These are phyloP conservation scores for Drosophila mojavensis DNA, from an alignment of 1,140 invertebrate genomes.

Conservation along the genomic window DNA sequence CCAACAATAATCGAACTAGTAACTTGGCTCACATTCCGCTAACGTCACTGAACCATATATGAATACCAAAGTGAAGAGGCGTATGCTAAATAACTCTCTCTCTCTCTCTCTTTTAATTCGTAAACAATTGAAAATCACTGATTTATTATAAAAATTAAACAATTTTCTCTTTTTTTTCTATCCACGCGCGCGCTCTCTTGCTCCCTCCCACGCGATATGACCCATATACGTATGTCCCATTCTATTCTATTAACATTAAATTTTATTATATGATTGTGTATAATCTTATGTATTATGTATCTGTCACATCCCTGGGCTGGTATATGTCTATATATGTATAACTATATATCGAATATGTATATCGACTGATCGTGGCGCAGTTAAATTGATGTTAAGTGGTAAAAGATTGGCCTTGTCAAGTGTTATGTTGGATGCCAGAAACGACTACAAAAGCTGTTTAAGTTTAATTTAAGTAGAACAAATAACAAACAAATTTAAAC, in stretches of 20 bases:
- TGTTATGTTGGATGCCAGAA: conserved; percentile 84
- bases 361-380: conserved; percentile 33
- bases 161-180: conserved; percentile 79
- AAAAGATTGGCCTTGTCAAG: conserved; percentile 84
- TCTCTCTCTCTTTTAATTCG: conserved; percentile 14
- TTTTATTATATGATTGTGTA: conserved; percentile 41
- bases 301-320: background rate
- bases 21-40: conserved; percentile 4
- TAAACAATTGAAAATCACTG: conserved; percentile 40
- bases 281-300: conserved; percentile 27
- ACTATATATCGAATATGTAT: conserved; percentile 13
- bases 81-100: conserved; percentile 17
- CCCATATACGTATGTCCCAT: conserved; percentile 33
- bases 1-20: no score
- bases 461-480: conserved; percentile 84
- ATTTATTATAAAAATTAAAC: conserved; percentile 75
- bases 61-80: conserved; percentile 11
- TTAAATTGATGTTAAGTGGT: conserved; percentile 83
- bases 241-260: background rate
- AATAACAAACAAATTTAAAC: conserved; percentile 74
- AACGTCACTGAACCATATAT: conserved; percentile 2
- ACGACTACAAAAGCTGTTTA: conserved; percentile 84
- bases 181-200: conserved; percentile 69
- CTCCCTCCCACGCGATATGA: conserved; percentile 55
- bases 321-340: conserved; percentile 17